These are phyloP conservation scores for Alloplasta piceator DNA, from an alignment of 2,888 invertebrate genomes.

Conservation along the genomic window DNA sequence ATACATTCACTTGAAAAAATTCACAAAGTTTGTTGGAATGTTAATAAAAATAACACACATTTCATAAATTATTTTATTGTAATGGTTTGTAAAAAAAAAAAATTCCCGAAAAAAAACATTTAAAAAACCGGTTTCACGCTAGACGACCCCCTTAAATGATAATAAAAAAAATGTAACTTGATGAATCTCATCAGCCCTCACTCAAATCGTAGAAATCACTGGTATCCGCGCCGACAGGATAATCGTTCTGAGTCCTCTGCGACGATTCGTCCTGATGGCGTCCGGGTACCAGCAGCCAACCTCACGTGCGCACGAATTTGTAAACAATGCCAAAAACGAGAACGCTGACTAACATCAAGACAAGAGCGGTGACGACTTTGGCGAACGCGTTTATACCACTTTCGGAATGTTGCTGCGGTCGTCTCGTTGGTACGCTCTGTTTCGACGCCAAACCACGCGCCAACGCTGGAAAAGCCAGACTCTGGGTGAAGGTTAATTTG, in stretches of 20 bases:
- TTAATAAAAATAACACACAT: too few species aligned
- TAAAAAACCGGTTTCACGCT: too few species aligned
- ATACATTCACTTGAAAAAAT: too few species aligned
- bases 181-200: slow-evolving; percentile 21
- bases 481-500: slow-evolving; percentile 90
- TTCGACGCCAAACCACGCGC: slow-evolving; percentile 88
- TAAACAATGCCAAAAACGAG: slow-evolving; percentile 90
- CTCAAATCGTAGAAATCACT: slow-evolving; percentile 64
- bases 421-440: slow-evolving; percentile 84
- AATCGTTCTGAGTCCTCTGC: slow-evolving; percentile 64
- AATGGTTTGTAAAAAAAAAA: too few species aligned
- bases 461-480: slow-evolving; percentile 89
- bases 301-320: slow-evolving; percentile 91
- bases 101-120: too few species aligned
- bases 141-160: too few species aligned
- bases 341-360: slow-evolving; percentile 88
- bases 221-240: slow-evolving; percentile 67
- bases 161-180: not conserved
- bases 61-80: too few species aligned
- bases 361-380: slow-evolving; percentile 88
- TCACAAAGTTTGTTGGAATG: too few species aligned
- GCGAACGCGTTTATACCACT: slow-evolving; percentile 89
- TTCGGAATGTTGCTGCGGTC: slow-evolving; percentile 87
- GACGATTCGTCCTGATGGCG: slow-evolving; percentile 67
- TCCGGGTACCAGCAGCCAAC: slow-evolving; percentile 88